A percentile compares a stretch with the other conserved stretches of the same genome.
Conservation (phyloP, 2,797 vertebrate genomes). For the Galaxias olidus region DNA sequence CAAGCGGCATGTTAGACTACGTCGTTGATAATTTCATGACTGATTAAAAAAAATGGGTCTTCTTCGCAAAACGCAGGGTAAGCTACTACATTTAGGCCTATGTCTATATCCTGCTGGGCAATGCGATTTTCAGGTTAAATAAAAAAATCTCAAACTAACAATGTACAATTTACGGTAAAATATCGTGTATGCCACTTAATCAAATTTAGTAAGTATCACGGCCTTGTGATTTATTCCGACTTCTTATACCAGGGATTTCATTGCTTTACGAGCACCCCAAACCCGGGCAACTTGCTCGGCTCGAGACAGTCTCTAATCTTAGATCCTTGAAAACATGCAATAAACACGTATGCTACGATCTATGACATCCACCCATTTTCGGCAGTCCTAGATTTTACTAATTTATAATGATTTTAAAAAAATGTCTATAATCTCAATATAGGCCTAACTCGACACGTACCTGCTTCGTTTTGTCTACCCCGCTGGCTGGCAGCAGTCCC, state of each 20-base stretch:
- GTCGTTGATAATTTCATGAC: too few species aligned
- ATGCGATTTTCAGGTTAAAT: not conserved
- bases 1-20: too few species aligned
- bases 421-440: constrained; percentile 42
- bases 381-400: constrained; percentile 10
- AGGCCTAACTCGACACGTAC: constrained; percentile 51
- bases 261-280: constrained; percentile 41
- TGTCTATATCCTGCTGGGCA: not conserved
- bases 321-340: constrained; percentile 21
- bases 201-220: constrained; percentile 43
- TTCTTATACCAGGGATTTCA: constrained; percentile 63
- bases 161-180: not conserved
- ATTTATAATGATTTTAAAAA: constrained; percentile 15
- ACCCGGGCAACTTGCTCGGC: constrained; percentile 35
- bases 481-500: constrained; percentile 30
- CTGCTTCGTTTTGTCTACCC: constrained; percentile 63
- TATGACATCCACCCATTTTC: constrained; percentile 24
- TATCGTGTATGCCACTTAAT: constrained; percentile 23
- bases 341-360: constrained; percentile 5
- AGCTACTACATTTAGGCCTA: too few species aligned
- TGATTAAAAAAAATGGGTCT: too few species aligned
- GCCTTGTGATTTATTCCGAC: constrained; percentile 33
- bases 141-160: not conserved
- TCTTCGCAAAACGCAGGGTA: too few species aligned
- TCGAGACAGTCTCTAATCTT: constrained; percentile 34